Evolutionary conservation across 1,140 invertebrate genomes (phyloP).

Genomic region (Cotesia typhae): DNA sequence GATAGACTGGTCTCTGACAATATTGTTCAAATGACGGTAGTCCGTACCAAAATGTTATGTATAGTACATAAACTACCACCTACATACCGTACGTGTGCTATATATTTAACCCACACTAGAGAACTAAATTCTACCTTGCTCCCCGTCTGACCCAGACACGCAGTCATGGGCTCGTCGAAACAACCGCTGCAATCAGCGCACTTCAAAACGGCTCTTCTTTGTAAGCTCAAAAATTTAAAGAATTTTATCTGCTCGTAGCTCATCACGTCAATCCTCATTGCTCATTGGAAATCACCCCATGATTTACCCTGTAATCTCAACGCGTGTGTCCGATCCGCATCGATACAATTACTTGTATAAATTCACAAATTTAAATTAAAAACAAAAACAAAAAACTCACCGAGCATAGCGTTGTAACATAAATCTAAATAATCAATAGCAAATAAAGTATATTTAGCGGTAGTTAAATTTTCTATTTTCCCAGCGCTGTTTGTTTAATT

Average conservation of each 20-base stretch:
- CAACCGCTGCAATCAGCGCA: conserved; percentile 34
- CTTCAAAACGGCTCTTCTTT: conserved; percentile 34
- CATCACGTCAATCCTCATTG: conserved; percentile 8
- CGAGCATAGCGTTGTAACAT: background rate
- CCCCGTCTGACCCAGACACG: conserved; percentile 47
- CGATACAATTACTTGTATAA: background rate
- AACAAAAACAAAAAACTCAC: background rate
- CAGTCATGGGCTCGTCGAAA: conserved; percentile 47
- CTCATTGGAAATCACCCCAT: conserved; percentile 34
- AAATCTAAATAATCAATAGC: background rate
- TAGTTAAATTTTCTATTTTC: conserved; percentile 10
- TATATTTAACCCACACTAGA: conserved; percentile 18
- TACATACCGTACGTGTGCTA: background rate
- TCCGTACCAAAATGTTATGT: conserved; percentile 38
- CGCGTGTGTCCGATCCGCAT: conserved; percentile 20
- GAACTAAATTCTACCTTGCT: conserved; percentile 25
- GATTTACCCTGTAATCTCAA: conserved; percentile 39
- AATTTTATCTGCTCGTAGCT: background rate
- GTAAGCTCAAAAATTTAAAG: conserved; percentile 31
- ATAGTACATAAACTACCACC: conserved; percentile 34
- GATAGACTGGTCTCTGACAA: conserved; percentile 57
- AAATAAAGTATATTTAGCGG: background rate
- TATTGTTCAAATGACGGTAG: conserved; percentile 57
- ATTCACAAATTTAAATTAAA: background rate
- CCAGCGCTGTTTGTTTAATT: background rate